Conservation (phyloP, 2,888 invertebrate species). For the Pimpla rufipes region DNA sequence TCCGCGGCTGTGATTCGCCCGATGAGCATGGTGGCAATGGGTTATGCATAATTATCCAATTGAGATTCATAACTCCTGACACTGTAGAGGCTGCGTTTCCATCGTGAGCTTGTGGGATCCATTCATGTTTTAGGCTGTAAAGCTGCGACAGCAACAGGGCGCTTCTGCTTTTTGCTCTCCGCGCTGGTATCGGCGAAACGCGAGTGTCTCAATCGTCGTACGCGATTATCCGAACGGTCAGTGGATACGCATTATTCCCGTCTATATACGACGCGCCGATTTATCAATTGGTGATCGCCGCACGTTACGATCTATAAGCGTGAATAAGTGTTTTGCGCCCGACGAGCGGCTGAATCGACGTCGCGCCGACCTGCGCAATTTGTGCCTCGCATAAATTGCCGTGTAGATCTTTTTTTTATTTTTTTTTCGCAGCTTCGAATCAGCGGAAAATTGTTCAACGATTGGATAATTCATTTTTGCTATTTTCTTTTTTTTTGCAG, state of each 20-base stretch:
- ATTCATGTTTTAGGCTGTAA: slow-evolving; percentile 83
- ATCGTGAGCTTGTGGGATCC: slow-evolving; percentile 77
- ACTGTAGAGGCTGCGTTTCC: slow-evolving; percentile 77
- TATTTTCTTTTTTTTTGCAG: neutral
- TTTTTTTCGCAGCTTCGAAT: no score
- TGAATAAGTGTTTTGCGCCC: slow-evolving; percentile 18
- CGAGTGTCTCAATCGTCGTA: slow-evolving; percentile 62
- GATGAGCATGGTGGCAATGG: slow-evolving; percentile 80
- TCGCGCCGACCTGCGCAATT: neutral
- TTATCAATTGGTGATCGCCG: slow-evolving; percentile 39
- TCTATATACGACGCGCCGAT: slow-evolving; percentile 48
- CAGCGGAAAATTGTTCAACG: neutral
- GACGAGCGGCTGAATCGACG: neutral
- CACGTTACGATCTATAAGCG: slow-evolving; percentile 25
- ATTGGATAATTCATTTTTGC: neutral
- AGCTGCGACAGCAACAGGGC: slow-evolving; percentile 60
- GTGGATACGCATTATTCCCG: slow-evolving; percentile 65
- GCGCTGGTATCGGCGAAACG: slow-evolving; percentile 51
- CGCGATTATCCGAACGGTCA: slow-evolving; percentile 66
- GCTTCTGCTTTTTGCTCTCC: slow-evolving; percentile 36
- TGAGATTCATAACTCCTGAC: slow-evolving; percentile 83
- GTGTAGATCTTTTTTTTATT: slow-evolving; percentile 10
- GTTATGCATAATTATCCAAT: slow-evolving; percentile 84
- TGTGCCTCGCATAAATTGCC: neutral
- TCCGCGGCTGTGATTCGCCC: slow-evolving; percentile 77